phyloP scores from a whole-genome alignment of 1,140 invertebrate species.

The Euura saliciscinereae region DNA sequence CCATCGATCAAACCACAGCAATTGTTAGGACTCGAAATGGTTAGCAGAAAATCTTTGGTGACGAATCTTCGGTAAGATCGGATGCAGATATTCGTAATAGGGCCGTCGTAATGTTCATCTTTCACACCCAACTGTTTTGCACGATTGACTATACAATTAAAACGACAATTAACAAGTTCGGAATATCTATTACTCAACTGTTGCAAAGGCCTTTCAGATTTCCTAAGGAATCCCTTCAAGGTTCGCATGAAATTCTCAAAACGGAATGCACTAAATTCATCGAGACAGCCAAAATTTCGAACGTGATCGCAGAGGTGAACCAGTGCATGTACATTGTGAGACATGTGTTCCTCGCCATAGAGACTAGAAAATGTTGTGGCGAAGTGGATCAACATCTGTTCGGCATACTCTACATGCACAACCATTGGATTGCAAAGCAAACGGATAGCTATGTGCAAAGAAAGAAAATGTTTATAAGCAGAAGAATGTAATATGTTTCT shows the following conservation, averaged over 20 bases:
- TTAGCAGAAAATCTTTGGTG: no score
- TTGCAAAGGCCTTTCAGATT: neutral
- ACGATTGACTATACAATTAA: no score
- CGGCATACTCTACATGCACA: neutral
- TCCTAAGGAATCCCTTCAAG: neutral
- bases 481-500: constrained; percentile 37
- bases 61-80: no score
- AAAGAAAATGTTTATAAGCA: constrained; percentile 47
- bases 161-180: neutral
- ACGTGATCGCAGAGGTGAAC: neutral
- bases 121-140: no score
- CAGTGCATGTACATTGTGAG: neutral
- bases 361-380: neutral
- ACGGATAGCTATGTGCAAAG: neutral
- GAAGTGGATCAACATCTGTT: neutral
- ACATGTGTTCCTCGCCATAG: neutral
- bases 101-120: no score
- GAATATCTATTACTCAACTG: neutral
- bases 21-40: no score
- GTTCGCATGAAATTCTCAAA: neutral
- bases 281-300: neutral
- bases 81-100: no score
- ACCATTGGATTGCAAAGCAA: neutral
- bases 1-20: no score
- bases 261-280: neutral